These are phyloP conservation scores for Henicopernis longicauda DNA, from an alignment of 2,113 vertebrate genomes.

Conservation along the genomic window DNA sequence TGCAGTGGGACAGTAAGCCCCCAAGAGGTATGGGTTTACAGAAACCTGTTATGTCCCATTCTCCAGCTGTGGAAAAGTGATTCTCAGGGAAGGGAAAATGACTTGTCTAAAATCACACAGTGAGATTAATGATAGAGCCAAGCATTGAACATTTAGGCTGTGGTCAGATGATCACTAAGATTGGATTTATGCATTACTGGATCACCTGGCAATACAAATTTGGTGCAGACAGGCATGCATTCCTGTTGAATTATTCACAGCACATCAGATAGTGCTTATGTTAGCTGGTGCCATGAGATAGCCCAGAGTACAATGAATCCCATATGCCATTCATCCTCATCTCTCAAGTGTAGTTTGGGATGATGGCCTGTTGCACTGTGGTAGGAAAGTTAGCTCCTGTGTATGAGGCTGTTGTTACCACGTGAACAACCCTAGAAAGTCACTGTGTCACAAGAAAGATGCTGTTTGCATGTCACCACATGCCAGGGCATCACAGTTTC, in stretches of 20 bases:
- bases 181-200: constrained; percentile 19
- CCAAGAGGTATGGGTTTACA: background rate
- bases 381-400: background rate
- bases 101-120: constrained; percentile 14
- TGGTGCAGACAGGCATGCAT: background rate
- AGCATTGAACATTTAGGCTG: background rate
- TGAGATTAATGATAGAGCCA: constrained; percentile 18
- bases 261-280: background rate
- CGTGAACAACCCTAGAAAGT: background rate
- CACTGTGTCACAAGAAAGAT: background rate
- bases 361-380: background rate
- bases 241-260: constrained; percentile 17
- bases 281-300: background rate
- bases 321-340: background rate
- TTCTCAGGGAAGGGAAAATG: constrained; percentile 26
- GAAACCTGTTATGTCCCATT: background rate
- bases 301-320: background rate
- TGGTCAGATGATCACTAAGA: constrained; percentile 30
- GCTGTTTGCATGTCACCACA: background rate
- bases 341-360: background rate
- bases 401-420: background rate
- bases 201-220: constrained; percentile 28
- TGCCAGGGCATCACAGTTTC: background rate
- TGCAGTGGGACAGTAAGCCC: background rate
- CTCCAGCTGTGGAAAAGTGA: constrained; percentile 12